phyloP scores from a whole-genome alignment of 2,888 invertebrate genomes.

The Caenorhabditis sp. region DNA sequence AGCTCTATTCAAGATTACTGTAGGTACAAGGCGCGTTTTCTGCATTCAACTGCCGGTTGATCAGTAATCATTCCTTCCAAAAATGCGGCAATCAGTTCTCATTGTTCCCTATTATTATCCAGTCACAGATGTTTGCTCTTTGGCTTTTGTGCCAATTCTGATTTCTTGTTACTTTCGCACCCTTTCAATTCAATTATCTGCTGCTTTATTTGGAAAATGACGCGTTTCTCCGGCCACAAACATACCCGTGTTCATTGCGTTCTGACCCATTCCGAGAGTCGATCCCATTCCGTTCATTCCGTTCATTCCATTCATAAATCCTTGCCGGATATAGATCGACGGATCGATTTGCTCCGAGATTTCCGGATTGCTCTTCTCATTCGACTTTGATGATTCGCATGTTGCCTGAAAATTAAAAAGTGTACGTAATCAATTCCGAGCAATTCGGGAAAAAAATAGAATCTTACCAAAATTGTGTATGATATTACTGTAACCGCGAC shows the following conservation, averaged over 20 bases:
- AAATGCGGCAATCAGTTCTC: background rate
- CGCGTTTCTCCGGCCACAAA: background rate
- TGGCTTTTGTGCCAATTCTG: background rate
- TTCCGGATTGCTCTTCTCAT: slow-evolving; percentile 40
- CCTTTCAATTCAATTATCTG: no score
- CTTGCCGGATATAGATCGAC: slow-evolving; percentile 51
- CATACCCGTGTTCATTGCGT: slow-evolving; percentile 43
- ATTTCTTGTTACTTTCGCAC: background rate
- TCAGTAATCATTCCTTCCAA: background rate
- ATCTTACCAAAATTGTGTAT: slow-evolving; percentile 9
- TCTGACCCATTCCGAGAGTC: slow-evolving; percentile 50
- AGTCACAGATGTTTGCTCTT: background rate
- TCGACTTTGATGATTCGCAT: slow-evolving; percentile 13
- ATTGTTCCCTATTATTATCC: background rate
- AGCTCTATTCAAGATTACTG: background rate
- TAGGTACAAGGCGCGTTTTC: background rate
- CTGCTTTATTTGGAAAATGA: background rate
- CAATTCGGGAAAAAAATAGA: background rate
- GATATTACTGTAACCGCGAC: slow-evolving; percentile 1
- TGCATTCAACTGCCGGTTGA: background rate
- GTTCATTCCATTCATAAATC: slow-evolving; percentile 50
- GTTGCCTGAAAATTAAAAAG: no score
- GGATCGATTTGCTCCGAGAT: slow-evolving; percentile 63
- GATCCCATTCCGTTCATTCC: slow-evolving; percentile 46
- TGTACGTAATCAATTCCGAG: no score